Base-by-base conservation (phyloP, 2,797 vertebrate genomes). In the Enteromius treurensis region DNA sequence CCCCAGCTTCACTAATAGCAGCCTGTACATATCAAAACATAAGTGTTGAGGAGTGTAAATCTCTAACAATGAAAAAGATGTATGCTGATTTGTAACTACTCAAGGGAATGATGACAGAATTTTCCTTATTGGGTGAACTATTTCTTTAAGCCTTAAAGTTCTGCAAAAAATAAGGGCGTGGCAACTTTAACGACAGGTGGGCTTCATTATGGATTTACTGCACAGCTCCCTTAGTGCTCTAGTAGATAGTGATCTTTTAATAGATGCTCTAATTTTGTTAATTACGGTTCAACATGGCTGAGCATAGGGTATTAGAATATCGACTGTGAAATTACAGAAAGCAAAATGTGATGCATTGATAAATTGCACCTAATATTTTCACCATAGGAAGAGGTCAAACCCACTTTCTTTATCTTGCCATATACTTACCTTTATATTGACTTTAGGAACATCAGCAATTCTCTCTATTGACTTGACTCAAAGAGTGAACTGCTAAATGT, bases 301-400 rank as follows among this genome's bases (percentile, higher is more conserved):
- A 55, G 32, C 53, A 67, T 37, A 82, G 29, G 37, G 70, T 58
- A 88, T 86, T 88, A 87, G 78, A 77, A 86, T 88, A 85, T 86
- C 53, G 80, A 90, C 87, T 77, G 84, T 82, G 80, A 79, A 82
- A 86, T 87, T 88, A 86, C 73, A 47, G 82, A 70, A 26, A 58
- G 26, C 23, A 75, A 81, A 71, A 84, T n/a, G 13, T 32, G 19
- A 34, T 34, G 32, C 60, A 74, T 49, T 71, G 76, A 87, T 86
- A 19, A 77, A 82, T 82, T n/a, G 10, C 78, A 45, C 77, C 23
- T 37, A 70, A 29, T 15, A 73, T 65, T 74, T 77, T 55, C 23
- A 21, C 76, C 26, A 29, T 19, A 9, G 10, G 29, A 21, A 21
- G 6, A 15, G 14, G 47, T 26, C 74, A 70, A 29, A 69, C 42